phyloP scores from a whole-genome alignment of 2,797 vertebrate species.

The Diceros bicornis region DNA sequence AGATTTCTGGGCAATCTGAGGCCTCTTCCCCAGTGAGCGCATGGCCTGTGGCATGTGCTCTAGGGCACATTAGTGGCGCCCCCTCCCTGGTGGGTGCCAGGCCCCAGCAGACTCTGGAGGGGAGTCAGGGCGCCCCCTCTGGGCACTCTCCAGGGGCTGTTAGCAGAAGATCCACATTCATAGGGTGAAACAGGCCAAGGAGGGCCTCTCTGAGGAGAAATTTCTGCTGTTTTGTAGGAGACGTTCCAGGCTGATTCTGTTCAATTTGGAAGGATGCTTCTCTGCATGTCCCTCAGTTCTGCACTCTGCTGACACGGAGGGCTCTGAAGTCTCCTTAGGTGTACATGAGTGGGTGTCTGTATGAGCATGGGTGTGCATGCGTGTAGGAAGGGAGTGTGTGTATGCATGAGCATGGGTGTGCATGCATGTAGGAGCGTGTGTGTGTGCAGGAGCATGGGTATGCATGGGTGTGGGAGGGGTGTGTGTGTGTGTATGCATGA shows the following conservation, averaged over 20 bases:
- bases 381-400: no score
- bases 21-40: neutral
- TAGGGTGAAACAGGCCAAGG: neutral
- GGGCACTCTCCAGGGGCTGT: neutral
- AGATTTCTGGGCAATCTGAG: neutral
- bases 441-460: no score
- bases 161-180: neutral
- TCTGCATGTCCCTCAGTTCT: neutral
- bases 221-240: neutral
- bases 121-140: neutral
- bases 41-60: fast-evolving
- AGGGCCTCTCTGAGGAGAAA: neutral
- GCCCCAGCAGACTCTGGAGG: neutral
- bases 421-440: no score
- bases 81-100: neutral
- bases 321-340: neutral
- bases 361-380: no score
- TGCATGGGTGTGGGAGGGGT: no score
- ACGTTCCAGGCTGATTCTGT: neutral
- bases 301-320: neutral
- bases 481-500: no score
- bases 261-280: neutral
- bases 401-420: no score
- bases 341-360: no score
- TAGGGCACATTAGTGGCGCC: fast-evolving